phyloP scores from a whole-genome alignment of 2,113 vertebrate genomes.

The Pelobates fuscus region DNA sequence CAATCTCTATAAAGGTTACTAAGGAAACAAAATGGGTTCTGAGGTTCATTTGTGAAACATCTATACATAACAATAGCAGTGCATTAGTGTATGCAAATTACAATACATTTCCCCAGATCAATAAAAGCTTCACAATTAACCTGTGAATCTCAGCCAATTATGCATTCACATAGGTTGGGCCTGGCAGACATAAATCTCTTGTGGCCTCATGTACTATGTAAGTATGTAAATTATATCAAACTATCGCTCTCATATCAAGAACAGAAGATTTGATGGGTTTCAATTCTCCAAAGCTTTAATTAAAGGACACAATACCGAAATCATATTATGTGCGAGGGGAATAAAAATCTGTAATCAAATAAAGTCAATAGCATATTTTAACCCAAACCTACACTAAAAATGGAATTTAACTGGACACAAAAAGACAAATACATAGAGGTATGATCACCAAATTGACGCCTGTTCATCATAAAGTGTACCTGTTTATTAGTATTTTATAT shows the following conservation, averaged over 20 bases:
- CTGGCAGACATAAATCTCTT: background rate
- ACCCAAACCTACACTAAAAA: too few relatives aligned
- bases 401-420: too few relatives aligned
- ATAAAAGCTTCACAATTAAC: background rate
- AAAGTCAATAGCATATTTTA: too few relatives aligned
- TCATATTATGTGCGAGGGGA: too few relatives aligned
- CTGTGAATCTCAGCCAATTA: background rate
- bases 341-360: too few relatives aligned
- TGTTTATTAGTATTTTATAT: too few relatives aligned
- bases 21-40: background rate
- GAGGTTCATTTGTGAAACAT: background rate
- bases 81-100: constrained; percentile 18
- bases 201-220: background rate
- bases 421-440: too few relatives aligned
- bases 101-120: background rate
- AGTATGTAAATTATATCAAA: background rate
- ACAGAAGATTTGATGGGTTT: constrained; percentile 49
- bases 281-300: constrained; percentile 32
- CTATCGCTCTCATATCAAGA: background rate
- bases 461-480: too few relatives aligned
- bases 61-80: background rate
- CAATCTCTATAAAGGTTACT: background rate
- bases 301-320: too few relatives aligned
- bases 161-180: background rate
- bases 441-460: too few relatives aligned